Evolutionary conservation across 2,797 vertebrate species (phyloP).

Genomic region (Limosa lapponica): DNA sequence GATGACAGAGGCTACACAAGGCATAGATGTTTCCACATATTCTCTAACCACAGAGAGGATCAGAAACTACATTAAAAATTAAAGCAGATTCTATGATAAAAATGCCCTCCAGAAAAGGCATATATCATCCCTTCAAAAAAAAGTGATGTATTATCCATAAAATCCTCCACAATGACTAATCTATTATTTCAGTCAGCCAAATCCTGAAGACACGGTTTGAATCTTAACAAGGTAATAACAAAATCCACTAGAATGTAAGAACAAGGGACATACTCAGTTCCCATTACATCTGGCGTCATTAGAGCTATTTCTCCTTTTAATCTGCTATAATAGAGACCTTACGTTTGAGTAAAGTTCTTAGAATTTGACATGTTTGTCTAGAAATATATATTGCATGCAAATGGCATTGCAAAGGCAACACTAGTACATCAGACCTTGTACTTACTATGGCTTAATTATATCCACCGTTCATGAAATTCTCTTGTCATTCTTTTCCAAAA

Average conservation of each 20-base stretch:
- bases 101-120: constrained; percentile 27
- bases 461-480: neutral
- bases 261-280: neutral
- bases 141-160: neutral
- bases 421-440: neutral
- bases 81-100: neutral
- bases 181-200: constrained; percentile 12
- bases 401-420: neutral
- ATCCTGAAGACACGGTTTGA: neutral
- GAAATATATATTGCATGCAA: constrained; percentile 17
- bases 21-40: constrained; percentile 20
- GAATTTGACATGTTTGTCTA: neutral
- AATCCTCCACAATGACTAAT: neutral
- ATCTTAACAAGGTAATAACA: constrained; percentile 44
- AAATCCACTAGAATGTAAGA: constrained; percentile 13
- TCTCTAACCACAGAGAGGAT: constrained; percentile 24
- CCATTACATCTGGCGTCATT: constrained; percentile 5
- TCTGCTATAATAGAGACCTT: constrained; percentile 33
- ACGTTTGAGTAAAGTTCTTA: neutral
- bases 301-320: constrained; percentile 35
- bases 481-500: neutral
- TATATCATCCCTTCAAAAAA: neutral
- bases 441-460: neutral
- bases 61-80: constrained; percentile 26
- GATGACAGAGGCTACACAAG: neutral